Conservation (phyloP, 1,140 invertebrate genomes). For the Drosophila asahinai region DNA sequence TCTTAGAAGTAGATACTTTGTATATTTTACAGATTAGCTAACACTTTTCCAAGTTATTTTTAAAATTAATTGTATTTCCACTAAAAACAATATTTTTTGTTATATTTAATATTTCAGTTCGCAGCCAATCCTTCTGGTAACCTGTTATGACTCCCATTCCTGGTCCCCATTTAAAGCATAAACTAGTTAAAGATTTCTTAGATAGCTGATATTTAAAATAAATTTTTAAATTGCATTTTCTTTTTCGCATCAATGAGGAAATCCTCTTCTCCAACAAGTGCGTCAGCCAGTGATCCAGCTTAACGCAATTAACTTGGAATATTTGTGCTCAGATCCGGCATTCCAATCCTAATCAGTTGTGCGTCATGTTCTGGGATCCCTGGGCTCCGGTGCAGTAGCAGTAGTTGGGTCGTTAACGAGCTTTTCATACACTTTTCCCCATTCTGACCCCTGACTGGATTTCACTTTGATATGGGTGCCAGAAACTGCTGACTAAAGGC, state of each 20-base stretch:
- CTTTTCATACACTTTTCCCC: slow-evolving; percentile 62
- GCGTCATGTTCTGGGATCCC: slow-evolving; percentile 15
- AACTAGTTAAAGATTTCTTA: too few relatives aligned
- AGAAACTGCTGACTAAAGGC: slow-evolving; percentile 59
- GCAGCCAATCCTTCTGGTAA: too few relatives aligned
- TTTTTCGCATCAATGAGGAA: too few relatives aligned
- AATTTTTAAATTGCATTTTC: not conserved
- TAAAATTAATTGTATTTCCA: not conserved
- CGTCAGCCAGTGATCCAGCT: not conserved
- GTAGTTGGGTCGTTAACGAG: slow-evolving; percentile 40
- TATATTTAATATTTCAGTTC: not conserved
- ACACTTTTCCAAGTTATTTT: not conserved
- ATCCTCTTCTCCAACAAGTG: not conserved
- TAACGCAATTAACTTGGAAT: not conserved
- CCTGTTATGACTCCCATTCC: too few relatives aligned
- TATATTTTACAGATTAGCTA: slow-evolving; percentile 5
- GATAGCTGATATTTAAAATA: not conserved
- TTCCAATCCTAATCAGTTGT: slow-evolving; percentile 28
- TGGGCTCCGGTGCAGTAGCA: not conserved
- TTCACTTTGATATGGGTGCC: slow-evolving; percentile 65
- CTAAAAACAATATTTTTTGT: too few relatives aligned
- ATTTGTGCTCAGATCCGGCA: not conserved
- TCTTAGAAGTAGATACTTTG: slow-evolving; percentile 1
- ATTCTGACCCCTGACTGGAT: slow-evolving; percentile 65
- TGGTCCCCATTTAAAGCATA: not conserved